These are phyloP conservation scores for Druon quercuslanigerum DNA, from an alignment of 1,140 invertebrate species.

Conservation along the genomic window DNA sequence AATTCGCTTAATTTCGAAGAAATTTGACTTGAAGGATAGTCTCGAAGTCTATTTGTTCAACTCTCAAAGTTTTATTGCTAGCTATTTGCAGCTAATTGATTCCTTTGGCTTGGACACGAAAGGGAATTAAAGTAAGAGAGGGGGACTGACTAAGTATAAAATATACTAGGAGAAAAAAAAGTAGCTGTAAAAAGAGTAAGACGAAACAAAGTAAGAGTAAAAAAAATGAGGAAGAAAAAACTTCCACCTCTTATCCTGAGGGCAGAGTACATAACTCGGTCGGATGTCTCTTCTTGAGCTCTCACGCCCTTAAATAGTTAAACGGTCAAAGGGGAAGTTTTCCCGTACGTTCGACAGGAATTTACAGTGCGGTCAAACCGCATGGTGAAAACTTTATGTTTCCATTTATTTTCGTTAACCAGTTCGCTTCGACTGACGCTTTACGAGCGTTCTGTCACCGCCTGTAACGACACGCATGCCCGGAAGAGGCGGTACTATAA, in stretches of 20 bases:
- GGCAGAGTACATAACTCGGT: slow-evolving; percentile 30
- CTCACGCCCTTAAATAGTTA: slow-evolving; percentile 42
- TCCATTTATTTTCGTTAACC: slow-evolving; percentile 67
- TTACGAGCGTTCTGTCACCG: slow-evolving; percentile 60
- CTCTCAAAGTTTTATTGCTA: slow-evolving; percentile 27
- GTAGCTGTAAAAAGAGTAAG: background rate
- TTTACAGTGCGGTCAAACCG: slow-evolving; percentile 53
- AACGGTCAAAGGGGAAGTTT: slow-evolving; percentile 36
- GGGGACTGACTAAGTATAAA: background rate
- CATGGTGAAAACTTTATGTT: slow-evolving; percentile 65
- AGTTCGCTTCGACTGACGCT: slow-evolving; percentile 55
- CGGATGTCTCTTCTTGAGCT: slow-evolving; percentile 33
- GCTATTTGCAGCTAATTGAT: slow-evolving; percentile 30
- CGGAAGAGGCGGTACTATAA: slow-evolving; percentile 34
- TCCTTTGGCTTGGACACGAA: slow-evolving; percentile 29
- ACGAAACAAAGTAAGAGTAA: slow-evolving; percentile 1
- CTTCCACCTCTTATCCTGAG: slow-evolving; percentile 30
- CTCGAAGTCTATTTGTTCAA: slow-evolving; percentile 20
- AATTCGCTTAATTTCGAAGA: slow-evolving; percentile 10
- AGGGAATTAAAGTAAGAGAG: slow-evolving; percentile 14
- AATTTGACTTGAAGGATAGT: slow-evolving; percentile 24
- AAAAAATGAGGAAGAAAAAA: slow-evolving; percentile 35
- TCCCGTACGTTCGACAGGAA: slow-evolving; percentile 29
- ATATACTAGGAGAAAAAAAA: background rate
- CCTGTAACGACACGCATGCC: slow-evolving; percentile 41